Base-by-base conservation (phyloP, 2,888 invertebrate genomes). In the Cordilura impudica region DNA sequence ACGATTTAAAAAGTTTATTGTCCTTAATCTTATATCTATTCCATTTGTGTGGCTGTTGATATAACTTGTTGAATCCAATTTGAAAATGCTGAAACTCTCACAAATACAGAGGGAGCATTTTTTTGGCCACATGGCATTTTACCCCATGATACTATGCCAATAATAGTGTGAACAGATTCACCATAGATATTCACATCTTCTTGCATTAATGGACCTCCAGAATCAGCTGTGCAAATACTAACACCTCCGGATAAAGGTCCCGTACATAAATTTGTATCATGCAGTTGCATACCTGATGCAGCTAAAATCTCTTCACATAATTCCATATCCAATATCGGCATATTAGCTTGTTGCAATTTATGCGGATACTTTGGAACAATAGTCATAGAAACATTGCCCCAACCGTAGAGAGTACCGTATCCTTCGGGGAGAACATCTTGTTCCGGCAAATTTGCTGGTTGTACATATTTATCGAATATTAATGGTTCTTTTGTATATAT, bases 71-170 rank as follows among this genome's bases (percentile, higher is more conserved):
- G 80, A 19, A 89, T 84, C 91, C 91, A 91, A 49, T 89, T 84
- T 21, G 89, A 82, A 83, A 90, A 91, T 2, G 90, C 88, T 0
- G 91, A 89, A 4, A 91, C 91, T 18, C 90, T 88, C 2, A 91
- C 91, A 85, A 91, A 91, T 1, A 91, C 91, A 0, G 91, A 90
- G 0, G 91, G 91, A 0, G 88, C 84, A 61, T 89, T 88, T 35
- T 83, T 84, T 31, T 85, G 84, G 4, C 91, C 91, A 77, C 91
- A 91, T 2, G 91, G 91, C 81, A 88, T 86, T 66, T 86, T 82
- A 12, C 91, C 91, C 91, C 91, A 91, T 2, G 91, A 91, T 10
- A 91, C 91, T 54, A 92, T 87, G 78, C 91, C 92, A 67, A 91
- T 86, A 82, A 86, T 86, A 1, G 85, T 85, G 72, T 83, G 82